Evolutionary conservation across 2,888 invertebrate genomes (phyloP).

Genomic region (Thymelicus sylvestris): DNA sequence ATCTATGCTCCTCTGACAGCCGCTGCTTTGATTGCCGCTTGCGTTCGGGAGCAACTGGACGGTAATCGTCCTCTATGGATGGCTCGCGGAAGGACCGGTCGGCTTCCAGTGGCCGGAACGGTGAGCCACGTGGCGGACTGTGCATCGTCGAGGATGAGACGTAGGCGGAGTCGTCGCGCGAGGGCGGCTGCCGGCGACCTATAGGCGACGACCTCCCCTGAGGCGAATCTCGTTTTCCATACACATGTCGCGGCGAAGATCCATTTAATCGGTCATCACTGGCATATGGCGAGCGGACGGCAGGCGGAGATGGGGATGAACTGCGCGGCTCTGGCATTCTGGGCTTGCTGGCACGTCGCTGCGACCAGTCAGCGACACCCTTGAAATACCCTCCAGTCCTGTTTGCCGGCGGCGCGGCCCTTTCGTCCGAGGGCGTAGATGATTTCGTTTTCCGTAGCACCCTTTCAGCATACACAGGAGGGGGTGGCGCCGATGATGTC

Average conservation of each 20-base stretch:
- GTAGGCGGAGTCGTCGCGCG: conserved; percentile 84
- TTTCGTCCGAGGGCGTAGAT: conserved; percentile 82
- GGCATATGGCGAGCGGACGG: conserved; percentile 73
- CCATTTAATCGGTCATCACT: conserved; percentile 72
- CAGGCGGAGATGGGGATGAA: conserved; percentile 75
- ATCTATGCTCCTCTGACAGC: conserved; percentile 78
- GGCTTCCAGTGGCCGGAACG: conserved; percentile 74
- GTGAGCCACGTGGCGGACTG: conserved; percentile 82
- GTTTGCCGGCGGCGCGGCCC: conserved; percentile 68
- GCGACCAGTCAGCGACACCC: conserved; percentile 92
- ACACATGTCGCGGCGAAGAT: conserved; percentile 72
- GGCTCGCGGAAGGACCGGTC: conserved; percentile 80
- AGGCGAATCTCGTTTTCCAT: conserved; percentile 75
- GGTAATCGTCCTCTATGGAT: conserved; percentile 77
- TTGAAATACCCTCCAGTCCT: conserved; percentile 86
- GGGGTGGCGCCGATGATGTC: conserved; percentile 71
- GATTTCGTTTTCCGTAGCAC: conserved; percentile 82
- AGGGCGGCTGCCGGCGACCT: conserved; percentile 77
- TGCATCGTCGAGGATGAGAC: conserved; percentile 84
- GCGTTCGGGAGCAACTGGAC: conserved; percentile 87
- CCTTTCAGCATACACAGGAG: conserved; percentile 74
- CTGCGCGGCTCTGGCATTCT: conserved; percentile 80
- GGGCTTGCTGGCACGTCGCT: conserved; percentile 84
- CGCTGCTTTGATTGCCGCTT: conserved; percentile 85
- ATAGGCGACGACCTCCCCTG: conserved; percentile 73